Evolutionary conservation across 2,888 invertebrate genomes (phyloP).

Genomic region (Drosophila atroscutellata): DNA sequence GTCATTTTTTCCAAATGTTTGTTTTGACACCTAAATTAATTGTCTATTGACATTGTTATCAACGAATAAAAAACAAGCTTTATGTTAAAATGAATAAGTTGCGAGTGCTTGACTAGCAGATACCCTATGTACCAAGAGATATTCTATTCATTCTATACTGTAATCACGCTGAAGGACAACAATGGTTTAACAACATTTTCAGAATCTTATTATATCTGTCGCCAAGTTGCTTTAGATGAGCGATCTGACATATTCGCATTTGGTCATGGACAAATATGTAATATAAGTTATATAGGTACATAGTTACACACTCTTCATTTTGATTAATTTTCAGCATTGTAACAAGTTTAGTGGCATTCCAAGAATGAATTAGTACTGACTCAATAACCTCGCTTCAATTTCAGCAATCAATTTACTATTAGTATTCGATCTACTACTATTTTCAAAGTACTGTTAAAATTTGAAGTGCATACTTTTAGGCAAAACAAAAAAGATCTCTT

Average conservation of each 20-base stretch:
- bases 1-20: background rate
- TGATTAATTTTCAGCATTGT: background rate
- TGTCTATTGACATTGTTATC: background rate
- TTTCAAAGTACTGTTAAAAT: background rate
- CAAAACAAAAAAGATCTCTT: background rate
- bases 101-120: background rate
- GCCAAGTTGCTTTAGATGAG: background rate
- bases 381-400: background rate
- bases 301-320: background rate
- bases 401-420: background rate
- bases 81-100: no score
- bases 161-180: background rate
- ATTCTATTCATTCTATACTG: no score
- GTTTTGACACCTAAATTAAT: conserved; percentile 6
- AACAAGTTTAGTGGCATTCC: background rate
- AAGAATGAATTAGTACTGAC: background rate
- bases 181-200: background rate
- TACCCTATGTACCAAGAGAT: background rate
- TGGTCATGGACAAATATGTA: background rate
- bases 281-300: background rate
- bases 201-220: background rate
- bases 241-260: background rate
- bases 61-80: background rate
- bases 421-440: background rate
- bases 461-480: background rate